Base-by-base conservation (phyloP, 2,113 vertebrate genomes). In the Circaetus gallicus region DNA sequence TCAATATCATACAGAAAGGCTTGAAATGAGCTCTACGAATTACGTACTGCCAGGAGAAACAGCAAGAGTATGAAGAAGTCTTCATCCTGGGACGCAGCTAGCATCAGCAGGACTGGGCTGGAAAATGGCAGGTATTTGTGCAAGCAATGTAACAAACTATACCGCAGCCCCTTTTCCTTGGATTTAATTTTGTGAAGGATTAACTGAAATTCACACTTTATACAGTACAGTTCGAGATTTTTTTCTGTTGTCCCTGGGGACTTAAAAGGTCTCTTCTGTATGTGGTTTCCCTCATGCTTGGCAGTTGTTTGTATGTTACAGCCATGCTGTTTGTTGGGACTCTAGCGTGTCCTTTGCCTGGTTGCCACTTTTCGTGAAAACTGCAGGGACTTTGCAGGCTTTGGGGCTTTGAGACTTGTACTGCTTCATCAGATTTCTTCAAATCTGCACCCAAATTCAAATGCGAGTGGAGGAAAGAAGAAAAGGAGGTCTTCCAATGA, bases 241-340 rank as follows among this genome's bases (percentile, higher is more conserved):
- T 71, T 66, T 45, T 7, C 29, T 36, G 2, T 13, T 71, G 16
- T 34, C 26, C 19, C 7, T 1, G 1, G 34, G 40, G 22, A 24
- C 3, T 22, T 36, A 3, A 0, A 1, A 11, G 22, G 9, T 83
- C 19, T 25, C 38, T 52, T 18, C 55, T 26, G 13, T 15, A 4
- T 31, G 40, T 3, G 1, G 4, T 69, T 70, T 22, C 29, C 13
- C 14, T 50, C 0, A 0, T 61, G 32, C 19, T 61, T 29, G n/a
- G 24, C 40, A 69, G 38, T 26, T 59, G 24, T 22, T 29, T 70
- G 16, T 53, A 3, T 40, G 32, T 50, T 7, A 1, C 45, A 80
- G n/a, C 50, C 4, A 0, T 20, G 26, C 50, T 45, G 21, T 28
- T 86, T 43, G 32, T 19, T 34, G 19, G 50, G 61, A 31, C 20